Percentiles rank a stretch among this genome's conserved stretches.
These are phyloP conservation scores for Cephalopholis sonnerati DNA, from an alignment of 2,113 vertebrate genomes.

Conservation along the genomic window DNA sequence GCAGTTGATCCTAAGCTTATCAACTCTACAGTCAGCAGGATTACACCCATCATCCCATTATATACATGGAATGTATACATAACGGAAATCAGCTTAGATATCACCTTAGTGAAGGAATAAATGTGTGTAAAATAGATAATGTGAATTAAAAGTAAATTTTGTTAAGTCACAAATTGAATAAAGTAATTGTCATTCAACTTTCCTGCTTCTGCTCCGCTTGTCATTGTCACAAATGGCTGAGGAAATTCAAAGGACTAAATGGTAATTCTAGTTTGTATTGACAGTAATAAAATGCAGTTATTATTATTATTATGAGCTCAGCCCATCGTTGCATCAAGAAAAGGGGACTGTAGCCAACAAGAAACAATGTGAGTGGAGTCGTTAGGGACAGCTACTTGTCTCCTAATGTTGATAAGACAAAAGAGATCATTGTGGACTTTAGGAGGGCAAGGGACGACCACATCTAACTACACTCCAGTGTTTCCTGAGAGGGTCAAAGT, in stretches of 20 bases:
- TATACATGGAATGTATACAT: slow-evolving; percentile 76
- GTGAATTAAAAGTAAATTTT: not conserved
- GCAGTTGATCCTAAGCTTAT: slow-evolving; percentile 80
- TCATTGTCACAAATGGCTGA: not conserved
- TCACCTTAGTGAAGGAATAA: slow-evolving; percentile 62
- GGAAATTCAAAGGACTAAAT: not conserved
- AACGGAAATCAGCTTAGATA: slow-evolving; percentile 74
- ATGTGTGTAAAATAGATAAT: not conserved
- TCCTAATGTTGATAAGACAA: not conserved
- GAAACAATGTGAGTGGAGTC: not conserved
- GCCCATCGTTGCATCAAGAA: not conserved
- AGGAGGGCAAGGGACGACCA: not conserved
- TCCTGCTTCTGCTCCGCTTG: not conserved
- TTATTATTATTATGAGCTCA: not conserved
- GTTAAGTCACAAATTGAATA: not conserved
- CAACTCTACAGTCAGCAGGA: slow-evolving; percentile 84
- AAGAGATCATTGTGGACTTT: not conserved
- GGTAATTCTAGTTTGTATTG: not conserved
- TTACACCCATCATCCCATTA: slow-evolving; percentile 83
- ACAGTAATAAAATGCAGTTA: not conserved
- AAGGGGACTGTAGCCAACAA: not conserved
- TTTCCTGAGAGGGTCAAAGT: not conserved
- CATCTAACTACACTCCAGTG: not conserved
- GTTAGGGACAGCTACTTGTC: not conserved
- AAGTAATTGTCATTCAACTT: not conserved